Percentiles rank a stretch among this genome's conserved stretches.
Evolutionary conservation across 2,113 vertebrate species (phyloP).

Genomic region (Jaculus jaculus): DNA sequence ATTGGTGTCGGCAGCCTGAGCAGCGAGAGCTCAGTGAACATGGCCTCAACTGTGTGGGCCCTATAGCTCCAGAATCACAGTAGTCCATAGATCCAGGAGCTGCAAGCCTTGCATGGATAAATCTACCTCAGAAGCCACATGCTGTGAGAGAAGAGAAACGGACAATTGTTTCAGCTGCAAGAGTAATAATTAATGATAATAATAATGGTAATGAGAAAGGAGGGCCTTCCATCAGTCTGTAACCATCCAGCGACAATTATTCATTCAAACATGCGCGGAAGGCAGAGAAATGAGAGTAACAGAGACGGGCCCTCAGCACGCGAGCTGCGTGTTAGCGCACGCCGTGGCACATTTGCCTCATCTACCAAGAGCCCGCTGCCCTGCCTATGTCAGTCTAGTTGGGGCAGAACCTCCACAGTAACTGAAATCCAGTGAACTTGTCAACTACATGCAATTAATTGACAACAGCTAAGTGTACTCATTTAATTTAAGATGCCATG

Average conservation of each 20-base stretch:
- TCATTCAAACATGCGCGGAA: background rate
- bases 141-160: background rate
- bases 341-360: fast-evolving
- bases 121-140: background rate
- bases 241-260: background rate
- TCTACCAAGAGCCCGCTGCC: too few species aligned
- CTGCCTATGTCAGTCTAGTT: background rate
- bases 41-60: background rate
- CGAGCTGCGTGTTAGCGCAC: too few species aligned
- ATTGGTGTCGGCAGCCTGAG: fast-evolving
- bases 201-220: background rate
- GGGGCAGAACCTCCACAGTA: background rate
- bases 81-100: background rate
- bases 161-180: background rate
- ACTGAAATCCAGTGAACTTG: background rate
- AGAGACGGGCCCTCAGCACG: too few species aligned
- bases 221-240: background rate
- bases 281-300: too few species aligned
- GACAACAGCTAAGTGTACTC: background rate
- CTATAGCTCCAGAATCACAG: background rate
- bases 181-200: background rate
- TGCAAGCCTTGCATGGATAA: background rate
- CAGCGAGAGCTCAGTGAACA: fast-evolving
- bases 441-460: too few species aligned
- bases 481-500: background rate